Percentiles rank a stretch among this genome's conserved stretches.
These are phyloP conservation scores for Diploptera punctata DNA, from an alignment of 2,888 invertebrate species.

Conservation along the genomic window DNA sequence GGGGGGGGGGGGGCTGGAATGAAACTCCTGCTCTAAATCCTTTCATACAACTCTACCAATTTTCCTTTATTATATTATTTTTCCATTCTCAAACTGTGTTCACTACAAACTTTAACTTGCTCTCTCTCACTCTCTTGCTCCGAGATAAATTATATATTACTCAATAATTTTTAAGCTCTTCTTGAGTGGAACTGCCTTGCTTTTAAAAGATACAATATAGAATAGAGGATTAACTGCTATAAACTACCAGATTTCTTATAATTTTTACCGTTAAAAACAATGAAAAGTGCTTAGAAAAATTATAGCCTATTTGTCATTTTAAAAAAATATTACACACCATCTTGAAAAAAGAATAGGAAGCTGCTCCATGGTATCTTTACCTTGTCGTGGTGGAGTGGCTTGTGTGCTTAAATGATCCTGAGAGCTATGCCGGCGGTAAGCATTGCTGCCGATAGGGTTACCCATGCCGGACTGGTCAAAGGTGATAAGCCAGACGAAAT, in stretches of 20 bases:
- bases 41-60: conserved; percentile 25
- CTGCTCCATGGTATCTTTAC: too few species aligned
- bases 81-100: conserved; percentile 15
- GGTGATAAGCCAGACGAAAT: too few species aligned
- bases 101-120: conserved; percentile 25
- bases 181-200: background rate
- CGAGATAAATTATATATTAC: conserved; percentile 19
- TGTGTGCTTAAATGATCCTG: too few species aligned
- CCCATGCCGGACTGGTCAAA: too few species aligned
- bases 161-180: conserved; percentile 7
- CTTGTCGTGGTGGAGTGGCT: too few species aligned
- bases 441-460: too few species aligned
- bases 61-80: conserved; percentile 27
- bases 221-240: background rate
- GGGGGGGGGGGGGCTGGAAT: background rate
- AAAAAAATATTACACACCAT: too few species aligned
- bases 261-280: too few species aligned
- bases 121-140: background rate
- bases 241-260: background rate
- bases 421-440: too few species aligned
- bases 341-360: too few species aligned
- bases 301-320: too few species aligned
- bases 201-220: background rate
- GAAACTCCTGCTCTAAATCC: conserved; percentile 18
- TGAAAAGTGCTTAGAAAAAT: too few species aligned